Percentiles rank a stretch among this genome's conserved stretches.
Evolutionary conservation across 1,140 invertebrate genomes (phyloP).

Genomic region (Limonius californicus): DNA sequence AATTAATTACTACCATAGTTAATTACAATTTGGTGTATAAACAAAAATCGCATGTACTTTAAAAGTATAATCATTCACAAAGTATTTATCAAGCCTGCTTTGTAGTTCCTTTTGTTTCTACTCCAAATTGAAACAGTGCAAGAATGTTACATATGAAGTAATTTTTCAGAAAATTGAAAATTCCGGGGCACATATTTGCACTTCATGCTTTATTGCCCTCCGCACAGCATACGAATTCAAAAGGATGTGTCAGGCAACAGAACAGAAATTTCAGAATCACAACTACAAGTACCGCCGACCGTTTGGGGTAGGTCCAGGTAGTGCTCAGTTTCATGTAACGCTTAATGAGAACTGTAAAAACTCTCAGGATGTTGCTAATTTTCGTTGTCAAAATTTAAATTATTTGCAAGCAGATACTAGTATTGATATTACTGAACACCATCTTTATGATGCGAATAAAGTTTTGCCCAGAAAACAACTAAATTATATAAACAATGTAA

Average conservation of each 20-base stretch:
- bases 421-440: conserved; percentile 9
- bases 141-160: not conserved
- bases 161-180: conserved; percentile 5
- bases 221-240: conserved; percentile 5
- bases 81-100: too few relatives aligned
- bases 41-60: too few relatives aligned
- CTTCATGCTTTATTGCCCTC: conserved; percentile 8
- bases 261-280: not conserved
- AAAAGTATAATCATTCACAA: too few relatives aligned
- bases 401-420: conserved; percentile 5
- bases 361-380: not conserved
- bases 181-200: not conserved
- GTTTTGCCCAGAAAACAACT: not conserved
- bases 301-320: conserved; percentile 5
- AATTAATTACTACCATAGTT: too few relatives aligned
- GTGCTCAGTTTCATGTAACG: not conserved
- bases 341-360: not conserved
- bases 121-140: not conserved
- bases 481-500: not conserved
- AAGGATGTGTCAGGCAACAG: not conserved
- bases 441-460: not conserved
- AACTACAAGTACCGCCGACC: conserved; percentile 2
- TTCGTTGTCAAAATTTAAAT: conserved; percentile 11
- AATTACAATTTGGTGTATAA: not conserved
- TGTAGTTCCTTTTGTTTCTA: not conserved